These are phyloP conservation scores for Myrmecobius fasciatus DNA, from an alignment of 2,113 vertebrate genomes.

Conservation along the genomic window DNA sequence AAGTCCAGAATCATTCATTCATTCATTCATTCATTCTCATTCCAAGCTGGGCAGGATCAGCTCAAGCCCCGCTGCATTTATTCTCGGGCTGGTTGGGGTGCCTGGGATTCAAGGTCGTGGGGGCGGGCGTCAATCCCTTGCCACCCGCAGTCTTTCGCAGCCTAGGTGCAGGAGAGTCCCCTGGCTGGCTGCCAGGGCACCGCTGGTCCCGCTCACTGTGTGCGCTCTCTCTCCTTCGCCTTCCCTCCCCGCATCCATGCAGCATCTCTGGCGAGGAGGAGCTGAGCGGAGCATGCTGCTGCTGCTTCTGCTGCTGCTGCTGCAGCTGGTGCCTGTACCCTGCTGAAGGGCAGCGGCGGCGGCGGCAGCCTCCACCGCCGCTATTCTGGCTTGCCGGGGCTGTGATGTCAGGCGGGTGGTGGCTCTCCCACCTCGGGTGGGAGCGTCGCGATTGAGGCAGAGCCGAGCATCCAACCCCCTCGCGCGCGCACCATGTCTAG, in stretches of 20 bases:
- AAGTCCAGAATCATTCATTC: not conserved
- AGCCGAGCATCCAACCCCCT: conserved; percentile 75
- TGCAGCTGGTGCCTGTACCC: not conserved
- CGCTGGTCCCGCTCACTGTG: conserved; percentile 60
- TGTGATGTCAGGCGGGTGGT: conserved; percentile 86
- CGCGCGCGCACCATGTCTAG: conserved; percentile 5
- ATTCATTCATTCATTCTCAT: conserved; percentile 22
- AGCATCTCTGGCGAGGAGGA: conserved; percentile 68
- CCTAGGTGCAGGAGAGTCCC: conserved; percentile 82
- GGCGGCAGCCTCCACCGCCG: conserved; percentile 52
- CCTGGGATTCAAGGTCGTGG: conserved; percentile 80
- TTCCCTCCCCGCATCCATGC: conserved; percentile 31
- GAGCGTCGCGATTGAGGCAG: conserved; percentile 74
- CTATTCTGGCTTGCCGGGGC: conserved; percentile 68
- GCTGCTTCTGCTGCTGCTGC: not conserved
- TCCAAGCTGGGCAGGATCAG: conserved; percentile 28
- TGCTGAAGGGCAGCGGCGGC: conserved; percentile 23
- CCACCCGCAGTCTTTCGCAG: conserved; percentile 84
- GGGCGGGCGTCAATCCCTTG: conserved; percentile 67
- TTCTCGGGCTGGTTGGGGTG: conserved; percentile 12
- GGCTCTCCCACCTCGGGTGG: conserved; percentile 68
- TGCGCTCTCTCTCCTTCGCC: conserved; percentile 53
- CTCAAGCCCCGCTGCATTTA: not conserved
- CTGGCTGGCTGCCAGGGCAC: conserved; percentile 79
- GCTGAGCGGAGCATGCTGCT: not conserved